phyloP scores from a whole-genome alignment of 92 coral and sea anemone species.

The Epizoanthus rinbou region DNA sequence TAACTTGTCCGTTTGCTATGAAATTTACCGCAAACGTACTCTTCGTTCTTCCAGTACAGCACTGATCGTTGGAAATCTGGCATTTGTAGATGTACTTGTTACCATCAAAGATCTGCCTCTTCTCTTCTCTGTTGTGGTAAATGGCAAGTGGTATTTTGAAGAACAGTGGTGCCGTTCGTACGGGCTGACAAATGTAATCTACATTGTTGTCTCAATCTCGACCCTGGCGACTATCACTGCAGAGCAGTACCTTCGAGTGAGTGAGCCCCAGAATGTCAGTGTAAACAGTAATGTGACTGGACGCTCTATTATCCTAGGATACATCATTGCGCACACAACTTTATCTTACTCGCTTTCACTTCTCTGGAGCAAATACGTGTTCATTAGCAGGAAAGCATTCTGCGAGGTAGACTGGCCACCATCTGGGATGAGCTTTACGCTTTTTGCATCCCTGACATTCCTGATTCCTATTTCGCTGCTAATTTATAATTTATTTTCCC shows the following conservation, averaged over 20 bases:
- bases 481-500: constrained; percentile 78
- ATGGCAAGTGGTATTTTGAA: constrained; percentile 96
- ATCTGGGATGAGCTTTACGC: constrained; percentile 78
- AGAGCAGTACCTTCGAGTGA: constrained; percentile 77
- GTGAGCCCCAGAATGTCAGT: constrained; percentile 49
- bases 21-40: constrained; percentile 87
- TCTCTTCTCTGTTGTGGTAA: constrained; percentile 74
- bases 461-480: constrained; percentile 83
- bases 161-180: constrained; percentile 97
- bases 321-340: constrained; percentile 96
- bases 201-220: constrained; percentile 95
- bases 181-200: constrained; percentile 95
- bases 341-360: constrained; percentile 91
- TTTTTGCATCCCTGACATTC: constrained; percentile 75
- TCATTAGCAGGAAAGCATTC: constrained; percentile 96
- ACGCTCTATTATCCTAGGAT: constrained; percentile 80
- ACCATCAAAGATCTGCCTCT: constrained; percentile 94
- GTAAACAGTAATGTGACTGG: constrained; percentile 41
- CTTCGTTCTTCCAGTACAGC: constrained; percentile 93
- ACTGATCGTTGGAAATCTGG: constrained; percentile 93
- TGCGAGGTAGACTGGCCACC: constrained; percentile 97
- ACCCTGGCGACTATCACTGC: constrained; percentile 94
- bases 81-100: constrained; percentile 92
- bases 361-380: constrained; percentile 97
- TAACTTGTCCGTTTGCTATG: constrained; percentile 84